Base-by-base conservation (phyloP, 1,140 invertebrate genomes). In the Condylostylus longicornis region DNA sequence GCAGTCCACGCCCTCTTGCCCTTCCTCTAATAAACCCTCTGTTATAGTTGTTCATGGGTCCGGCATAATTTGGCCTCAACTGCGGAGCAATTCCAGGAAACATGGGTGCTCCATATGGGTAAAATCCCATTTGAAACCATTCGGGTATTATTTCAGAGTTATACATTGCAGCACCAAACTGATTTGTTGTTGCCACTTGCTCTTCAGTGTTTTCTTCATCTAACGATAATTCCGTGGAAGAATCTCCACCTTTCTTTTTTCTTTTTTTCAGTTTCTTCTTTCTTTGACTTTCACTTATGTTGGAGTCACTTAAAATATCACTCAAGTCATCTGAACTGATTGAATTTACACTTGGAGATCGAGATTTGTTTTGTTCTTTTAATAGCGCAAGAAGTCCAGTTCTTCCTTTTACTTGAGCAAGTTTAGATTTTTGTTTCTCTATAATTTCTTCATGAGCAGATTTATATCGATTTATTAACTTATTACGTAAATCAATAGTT, bases 391-490 rank as follows among this genome's bases (percentile, higher is more conserved):
- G 38, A 5, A 58, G 42, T 4, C 45, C 54, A 15, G 59, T 51
- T 61, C 71, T 69, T 45, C 69, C 68, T 12, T 74, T 51, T 1
- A 69, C 68, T 23, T 70, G 61, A 21, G 65, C 63, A 2, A 74
- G 50, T 41, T 67, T 66, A 33, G 70, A 61, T 40, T 63, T 54
- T 53, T 73, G 69, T 27, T 65, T 64, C 20, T 68, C 59, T 6
- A 74, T 44, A 23, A 68, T 51, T 13, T 64, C 53, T 48, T 75
- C 71, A 18, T 70, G 71, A 9, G 61, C 58, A 18, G 54, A 53
- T 44, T 72, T 73, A 30, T 64, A 67, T 46, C 63, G 67, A 33
- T 63, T 68, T 9, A 74, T 62, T 35, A 68, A 46, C 8, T 66
- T 61, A 5, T 62, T 60, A 3, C 65, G 56, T 33, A 33, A 28